phyloP scores from a whole-genome alignment of 2,888 invertebrate species.

The Melinaea marsaeus region DNA sequence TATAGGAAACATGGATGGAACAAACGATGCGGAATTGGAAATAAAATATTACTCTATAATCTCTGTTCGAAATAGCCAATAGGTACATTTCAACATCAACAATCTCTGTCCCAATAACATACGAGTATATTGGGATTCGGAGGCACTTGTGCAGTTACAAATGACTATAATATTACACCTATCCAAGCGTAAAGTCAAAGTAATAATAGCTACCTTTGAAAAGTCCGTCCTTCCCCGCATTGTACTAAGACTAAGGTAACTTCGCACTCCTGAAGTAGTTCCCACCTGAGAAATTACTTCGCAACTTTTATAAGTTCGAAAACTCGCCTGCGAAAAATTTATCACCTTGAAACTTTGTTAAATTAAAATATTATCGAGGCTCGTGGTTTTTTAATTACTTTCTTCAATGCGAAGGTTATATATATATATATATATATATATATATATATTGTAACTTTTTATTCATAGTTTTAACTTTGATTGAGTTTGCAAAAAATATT shows the following conservation, averaged over 20 bases:
- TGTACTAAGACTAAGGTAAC: slow-evolving; percentile 33
- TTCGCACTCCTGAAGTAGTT: slow-evolving; percentile 42
- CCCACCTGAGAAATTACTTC: slow-evolving; percentile 51
- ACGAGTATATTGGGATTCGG: neutral
- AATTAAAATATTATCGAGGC: slow-evolving; percentile 24
- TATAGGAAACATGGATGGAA: no score
- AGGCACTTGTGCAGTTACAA: slow-evolving; percentile 4
- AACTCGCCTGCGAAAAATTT: slow-evolving; percentile 40
- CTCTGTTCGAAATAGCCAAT: no score
- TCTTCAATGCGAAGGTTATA: neutral
- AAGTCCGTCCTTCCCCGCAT: slow-evolving; percentile 35
- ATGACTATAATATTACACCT: slow-evolving; percentile 9
- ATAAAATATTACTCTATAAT: no score
- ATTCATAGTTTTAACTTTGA: no score
- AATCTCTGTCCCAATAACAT: neutral
- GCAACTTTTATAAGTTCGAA: slow-evolving; percentile 45
- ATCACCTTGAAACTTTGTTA: slow-evolving; percentile 34
- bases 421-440: no score
- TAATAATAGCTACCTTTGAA: slow-evolving; percentile 39
- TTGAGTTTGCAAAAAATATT: no score
- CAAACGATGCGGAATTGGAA: no score
- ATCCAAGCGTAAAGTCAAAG: slow-evolving; percentile 35
- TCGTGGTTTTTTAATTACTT: neutral
- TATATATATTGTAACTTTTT: no score
- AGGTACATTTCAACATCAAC: neutral